These are phyloP conservation scores for Theristicus caerulescens DNA, from an alignment of 2,113 vertebrate species.

Conservation along the genomic window DNA sequence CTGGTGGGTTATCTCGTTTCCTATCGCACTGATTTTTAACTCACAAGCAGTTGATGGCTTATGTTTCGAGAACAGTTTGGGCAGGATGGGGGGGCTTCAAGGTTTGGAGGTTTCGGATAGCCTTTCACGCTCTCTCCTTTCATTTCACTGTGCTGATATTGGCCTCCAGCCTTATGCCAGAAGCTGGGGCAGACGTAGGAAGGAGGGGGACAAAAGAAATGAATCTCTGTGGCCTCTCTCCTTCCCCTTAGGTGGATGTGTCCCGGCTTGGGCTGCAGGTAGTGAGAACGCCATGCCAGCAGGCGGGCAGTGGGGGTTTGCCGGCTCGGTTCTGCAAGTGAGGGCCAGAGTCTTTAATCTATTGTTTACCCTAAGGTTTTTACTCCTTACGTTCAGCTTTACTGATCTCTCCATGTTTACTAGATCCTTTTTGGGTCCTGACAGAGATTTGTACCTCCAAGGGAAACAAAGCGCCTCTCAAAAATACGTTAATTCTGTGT, in stretches of 20 bases:
- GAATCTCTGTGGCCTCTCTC: background rate
- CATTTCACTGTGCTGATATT: background rate
- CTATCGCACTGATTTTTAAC: background rate
- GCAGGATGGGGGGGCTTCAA: background rate
- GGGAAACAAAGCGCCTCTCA: background rate
- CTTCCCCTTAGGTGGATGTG: background rate
- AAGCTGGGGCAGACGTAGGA: background rate
- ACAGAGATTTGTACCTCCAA: background rate
- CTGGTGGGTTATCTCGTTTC: background rate
- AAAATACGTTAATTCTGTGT: background rate
- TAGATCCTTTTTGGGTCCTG: background rate
- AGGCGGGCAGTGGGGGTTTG: background rate
- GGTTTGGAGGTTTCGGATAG: background rate
- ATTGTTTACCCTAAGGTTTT: background rate
- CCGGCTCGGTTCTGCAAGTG: background rate
- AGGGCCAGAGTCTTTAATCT: background rate
- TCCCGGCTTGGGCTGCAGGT: background rate
- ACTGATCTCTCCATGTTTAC: background rate
- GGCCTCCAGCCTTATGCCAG: background rate
- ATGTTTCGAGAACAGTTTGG: background rate
- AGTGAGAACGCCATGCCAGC: background rate
- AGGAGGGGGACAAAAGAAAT: background rate
- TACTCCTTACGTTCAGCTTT: background rate
- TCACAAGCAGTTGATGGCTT: background rate
- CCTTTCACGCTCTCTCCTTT: background rate